phyloP scores from a whole-genome alignment of 2,888 invertebrate species.

The Drosophila atripex region DNA sequence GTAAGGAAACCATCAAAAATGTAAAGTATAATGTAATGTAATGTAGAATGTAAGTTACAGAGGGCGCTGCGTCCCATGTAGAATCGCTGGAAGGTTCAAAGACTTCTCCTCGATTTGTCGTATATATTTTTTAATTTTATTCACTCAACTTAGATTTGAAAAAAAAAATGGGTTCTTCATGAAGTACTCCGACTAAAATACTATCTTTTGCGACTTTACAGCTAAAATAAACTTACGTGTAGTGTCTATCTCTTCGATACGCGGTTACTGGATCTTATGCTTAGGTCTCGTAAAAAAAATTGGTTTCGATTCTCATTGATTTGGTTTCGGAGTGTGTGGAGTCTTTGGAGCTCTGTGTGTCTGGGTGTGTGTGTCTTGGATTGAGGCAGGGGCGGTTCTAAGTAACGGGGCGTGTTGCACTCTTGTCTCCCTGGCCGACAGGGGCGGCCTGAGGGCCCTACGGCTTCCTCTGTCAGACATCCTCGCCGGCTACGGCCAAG shows the following conservation, averaged over 20 bases:
- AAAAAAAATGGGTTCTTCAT: background rate
- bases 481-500: slow-evolving; percentile 52
- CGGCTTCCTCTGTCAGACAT: slow-evolving; percentile 48
- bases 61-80: background rate
- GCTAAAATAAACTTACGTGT: slow-evolving; percentile 4
- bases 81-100: background rate
- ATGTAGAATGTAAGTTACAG: background rate
- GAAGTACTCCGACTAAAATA: slow-evolving; percentile 17
- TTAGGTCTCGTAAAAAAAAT: slow-evolving; percentile 27
- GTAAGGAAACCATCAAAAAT: background rate
- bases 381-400: background rate
- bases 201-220: slow-evolving; percentile 5
- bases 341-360: too few species aligned
- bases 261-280: slow-evolving; percentile 19
- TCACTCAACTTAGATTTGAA: background rate
- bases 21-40: background rate
- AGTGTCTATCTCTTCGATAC: slow-evolving; percentile 5
- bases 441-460: slow-evolving; percentile 4
- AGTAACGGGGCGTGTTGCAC: background rate
- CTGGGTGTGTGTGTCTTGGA: background rate
- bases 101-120: background rate
- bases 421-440: slow-evolving; percentile 5
- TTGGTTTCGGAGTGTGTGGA: slow-evolving; percentile 14
- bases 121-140: background rate
- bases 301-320: slow-evolving; percentile 20